These are phyloP conservation scores for Itoplectis maculator DNA, from an alignment of 2,888 invertebrate species.

Conservation along the genomic window DNA sequence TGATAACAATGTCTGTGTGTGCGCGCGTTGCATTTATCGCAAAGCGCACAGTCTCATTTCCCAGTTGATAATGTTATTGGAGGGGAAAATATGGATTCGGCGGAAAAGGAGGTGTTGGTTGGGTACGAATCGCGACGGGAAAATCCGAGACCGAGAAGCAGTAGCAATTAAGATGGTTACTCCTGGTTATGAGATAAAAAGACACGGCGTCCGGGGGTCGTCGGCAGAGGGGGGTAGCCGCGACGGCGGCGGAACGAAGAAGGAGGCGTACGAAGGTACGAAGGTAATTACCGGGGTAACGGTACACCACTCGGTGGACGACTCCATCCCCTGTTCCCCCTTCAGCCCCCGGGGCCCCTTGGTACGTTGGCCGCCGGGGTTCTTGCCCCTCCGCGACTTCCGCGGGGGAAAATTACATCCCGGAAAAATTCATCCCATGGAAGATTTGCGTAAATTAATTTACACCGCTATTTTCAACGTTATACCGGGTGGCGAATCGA, in stretches of 20 bases:
- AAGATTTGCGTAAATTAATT: slow-evolving; percentile 82
- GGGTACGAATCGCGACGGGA: slow-evolving; percentile 35
- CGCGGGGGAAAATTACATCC: slow-evolving; percentile 78
- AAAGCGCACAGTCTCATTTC: neutral
- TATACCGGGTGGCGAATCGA: slow-evolving; percentile 58
- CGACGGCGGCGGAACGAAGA: neutral
- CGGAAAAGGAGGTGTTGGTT: neutral
- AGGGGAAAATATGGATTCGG: slow-evolving; percentile 2
- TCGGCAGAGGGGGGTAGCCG: too few relatives aligned
- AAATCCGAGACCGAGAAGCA: slow-evolving; percentile 72
- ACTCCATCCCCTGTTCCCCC: slow-evolving; percentile 5
- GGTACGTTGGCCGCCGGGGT: too few relatives aligned
- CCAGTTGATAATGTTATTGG: neutral
- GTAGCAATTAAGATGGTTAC: slow-evolving; percentile 82
- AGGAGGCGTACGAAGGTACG: slow-evolving; percentile 71
- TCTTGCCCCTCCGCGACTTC: slow-evolving; percentile 69
- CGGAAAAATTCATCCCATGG: slow-evolving; percentile 79
- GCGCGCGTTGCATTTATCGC: neutral
- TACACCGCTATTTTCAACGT: slow-evolving; percentile 71
- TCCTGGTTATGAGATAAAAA: slow-evolving; percentile 82
- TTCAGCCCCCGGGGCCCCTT: slow-evolving; percentile 18
- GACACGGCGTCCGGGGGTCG: slow-evolving; percentile 55
- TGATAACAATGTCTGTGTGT: neutral
- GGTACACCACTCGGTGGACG: slow-evolving; percentile 64
- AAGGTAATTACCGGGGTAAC: slow-evolving; percentile 82